Conservation (phyloP, 2,888 invertebrate genomes). For the Nasonia oneida region DNA sequence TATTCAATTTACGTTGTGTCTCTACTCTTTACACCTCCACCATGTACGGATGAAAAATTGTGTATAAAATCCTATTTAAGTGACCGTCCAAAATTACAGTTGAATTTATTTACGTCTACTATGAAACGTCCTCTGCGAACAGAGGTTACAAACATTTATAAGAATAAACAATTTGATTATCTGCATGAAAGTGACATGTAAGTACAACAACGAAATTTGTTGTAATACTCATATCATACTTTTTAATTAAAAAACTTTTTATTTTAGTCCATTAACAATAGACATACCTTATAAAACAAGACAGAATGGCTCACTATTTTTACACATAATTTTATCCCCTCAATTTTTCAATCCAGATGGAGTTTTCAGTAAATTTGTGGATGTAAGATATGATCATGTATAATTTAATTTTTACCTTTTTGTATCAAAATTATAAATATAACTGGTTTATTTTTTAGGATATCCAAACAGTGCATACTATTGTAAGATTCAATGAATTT, state of each 20-base stretch:
- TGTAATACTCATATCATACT: background rate
- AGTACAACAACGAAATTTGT: conserved; percentile 63
- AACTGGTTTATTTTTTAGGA: conserved; percentile 65
- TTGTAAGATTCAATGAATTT: conserved; percentile 86
- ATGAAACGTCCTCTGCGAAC: conserved; percentile 81
- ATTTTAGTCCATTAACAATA: conserved; percentile 83
- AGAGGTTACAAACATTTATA: conserved; percentile 83
- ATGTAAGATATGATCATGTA: conserved; percentile 73
- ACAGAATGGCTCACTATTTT: conserved; percentile 91
- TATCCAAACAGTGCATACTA: conserved; percentile 81
- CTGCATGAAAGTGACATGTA: conserved; percentile 81
- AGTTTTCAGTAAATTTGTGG: conserved; percentile 82
- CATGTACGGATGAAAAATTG: conserved; percentile 83
- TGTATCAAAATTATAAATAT: background rate
- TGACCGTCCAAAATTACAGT: conserved; percentile 85
- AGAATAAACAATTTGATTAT: conserved; percentile 85
- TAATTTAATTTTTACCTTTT: conserved; percentile 2
- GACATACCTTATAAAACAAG: conserved; percentile 87
- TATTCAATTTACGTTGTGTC: conserved; percentile 89
- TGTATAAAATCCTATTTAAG: conserved; percentile 87
- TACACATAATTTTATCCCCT: conserved; percentile 87
- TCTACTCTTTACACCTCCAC: conserved; percentile 86
- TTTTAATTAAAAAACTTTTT: conserved; percentile 4
- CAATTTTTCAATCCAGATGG: conserved; percentile 80
- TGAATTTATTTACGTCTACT: conserved; percentile 86